Percentiles rank a stretch among this genome's conserved stretches.
Evolutionary conservation across 2,888 invertebrate genomes (phyloP).

Genomic region (Lithophane socia): DNA sequence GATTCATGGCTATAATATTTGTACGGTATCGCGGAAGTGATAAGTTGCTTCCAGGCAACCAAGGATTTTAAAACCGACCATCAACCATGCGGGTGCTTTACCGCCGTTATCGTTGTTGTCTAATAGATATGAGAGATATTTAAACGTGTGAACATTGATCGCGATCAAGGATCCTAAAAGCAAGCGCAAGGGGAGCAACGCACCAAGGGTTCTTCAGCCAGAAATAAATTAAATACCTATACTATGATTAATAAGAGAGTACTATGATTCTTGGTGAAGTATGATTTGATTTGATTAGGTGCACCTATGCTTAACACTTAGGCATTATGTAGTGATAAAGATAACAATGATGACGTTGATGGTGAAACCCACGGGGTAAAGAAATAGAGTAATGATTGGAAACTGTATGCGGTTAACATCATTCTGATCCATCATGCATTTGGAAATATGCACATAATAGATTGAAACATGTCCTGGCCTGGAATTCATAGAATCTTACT

Average conservation of each 20-base stretch:
- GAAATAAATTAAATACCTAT: background rate
- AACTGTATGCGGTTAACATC: too few relatives aligned
- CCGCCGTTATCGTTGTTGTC: conserved; percentile 11
- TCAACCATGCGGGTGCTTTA: conserved; percentile 12
- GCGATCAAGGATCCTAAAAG: background rate
- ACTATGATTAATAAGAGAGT: background rate
- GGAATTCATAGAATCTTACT: background rate
- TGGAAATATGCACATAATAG: background rate
- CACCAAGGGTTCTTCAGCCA: background rate
- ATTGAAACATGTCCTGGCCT: background rate
- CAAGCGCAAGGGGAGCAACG: background rate
- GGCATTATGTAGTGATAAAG: background rate
- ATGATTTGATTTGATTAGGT: too few relatives aligned
- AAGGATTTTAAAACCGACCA: conserved; percentile 20
- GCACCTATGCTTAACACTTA: too few relatives aligned
- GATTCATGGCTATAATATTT: conserved; percentile 51
- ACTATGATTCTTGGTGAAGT: background rate
- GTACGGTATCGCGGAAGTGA: conserved; percentile 39
- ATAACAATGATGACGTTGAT: background rate
- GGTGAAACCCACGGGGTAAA: background rate
- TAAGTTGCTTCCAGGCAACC: conserved; percentile 34
- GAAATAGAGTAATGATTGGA: background rate
- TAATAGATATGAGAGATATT: conserved; percentile 6
- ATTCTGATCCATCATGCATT: background rate
- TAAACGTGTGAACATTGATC: background rate